Evolutionary conservation across 2,888 invertebrate genomes (phyloP), one percentile per base, ranked within the genome.

Genomic region (Lycocerus yunnanus): DNA sequence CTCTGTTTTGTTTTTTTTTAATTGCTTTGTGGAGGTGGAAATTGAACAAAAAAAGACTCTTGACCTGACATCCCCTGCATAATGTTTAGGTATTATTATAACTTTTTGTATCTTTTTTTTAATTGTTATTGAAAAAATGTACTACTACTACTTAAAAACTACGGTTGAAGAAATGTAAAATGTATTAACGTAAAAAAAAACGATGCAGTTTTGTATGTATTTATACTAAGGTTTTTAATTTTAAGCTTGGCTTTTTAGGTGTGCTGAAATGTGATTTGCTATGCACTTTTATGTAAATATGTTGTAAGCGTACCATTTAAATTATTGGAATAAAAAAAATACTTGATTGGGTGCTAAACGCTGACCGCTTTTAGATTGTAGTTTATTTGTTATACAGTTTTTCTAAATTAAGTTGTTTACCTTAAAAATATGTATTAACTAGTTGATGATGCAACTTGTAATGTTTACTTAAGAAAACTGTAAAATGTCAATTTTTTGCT

Each of bases 181-280:
- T 68, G 18, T 68, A 72, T 68, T 77, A 75, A 69, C 27, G 66
- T 71, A 58, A 59, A 68, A 66, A n/a, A 77, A 72, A 74, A 72
- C 75, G 77, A 76, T 43, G 43, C 43, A 43, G 43, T 78, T 82
- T 81, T 81, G 80, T 82, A 83, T 83, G 82, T 83, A 82, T 82
- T 81, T 80, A 63, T 76, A 78, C 83, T 84, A 84, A 82, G 81
- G 81, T 83, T 84, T 83, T 81, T 84, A 43, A 83, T 81, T 81
- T 76, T 72, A 70, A 78, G 80, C 80, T 81, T 81, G 78, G 80
- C 80, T 80, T 85, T 85, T 85, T 85, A 85, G 84, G 85, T 86
- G 85, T 86, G 85, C 84, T 85, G 85, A 80, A 76, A 83, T 84
- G 84, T 86, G 85, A 85, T 84, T 75, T 81, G 84, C 84, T 81